Percentiles rank a stretch among this genome's conserved stretches.
Conservation (phyloP, 2,888 invertebrate species). For the Leptopilina drosophilae region DNA sequence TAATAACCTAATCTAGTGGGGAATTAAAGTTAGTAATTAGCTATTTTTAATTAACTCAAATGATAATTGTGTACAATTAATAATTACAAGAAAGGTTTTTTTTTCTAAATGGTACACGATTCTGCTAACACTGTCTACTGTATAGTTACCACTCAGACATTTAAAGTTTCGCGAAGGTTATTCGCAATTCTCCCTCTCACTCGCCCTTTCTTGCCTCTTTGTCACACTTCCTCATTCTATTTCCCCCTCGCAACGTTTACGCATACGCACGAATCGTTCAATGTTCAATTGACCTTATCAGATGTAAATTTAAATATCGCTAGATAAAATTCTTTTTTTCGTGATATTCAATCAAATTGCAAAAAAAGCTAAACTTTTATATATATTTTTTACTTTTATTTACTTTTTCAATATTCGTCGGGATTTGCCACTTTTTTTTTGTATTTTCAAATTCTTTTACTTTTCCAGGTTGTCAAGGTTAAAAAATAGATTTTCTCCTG, state of each 20-base stretch:
- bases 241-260: constrained; percentile 44
- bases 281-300: constrained; percentile 26
- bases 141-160: constrained; percentile 63
- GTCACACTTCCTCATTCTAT: constrained; percentile 42
- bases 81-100: too few species aligned
- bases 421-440: too few species aligned
- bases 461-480: too few species aligned
- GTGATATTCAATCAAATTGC: neutral
- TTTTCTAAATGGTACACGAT: neutral
- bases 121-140: constrained; percentile 61
- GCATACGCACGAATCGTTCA: constrained; percentile 27
- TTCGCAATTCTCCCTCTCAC: constrained; percentile 48
- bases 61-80: too few species aligned
- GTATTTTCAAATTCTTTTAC: too few species aligned
- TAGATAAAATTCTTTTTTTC: neutral
- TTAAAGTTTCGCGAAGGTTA: constrained; percentile 76
- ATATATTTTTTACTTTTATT: neutral
- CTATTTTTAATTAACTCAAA: too few species aligned
- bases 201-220: constrained; percentile 43
- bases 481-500: too few species aligned
- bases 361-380: neutral
- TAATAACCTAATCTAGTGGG: too few species aligned
- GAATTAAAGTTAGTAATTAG: too few species aligned
- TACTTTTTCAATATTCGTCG: too few species aligned
- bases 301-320: constrained; percentile 20